Evolutionary conservation across 2,888 invertebrate species (phyloP), one percentile per base, ranked within the genome.

Genomic region (Clistopyga incitator): DNA sequence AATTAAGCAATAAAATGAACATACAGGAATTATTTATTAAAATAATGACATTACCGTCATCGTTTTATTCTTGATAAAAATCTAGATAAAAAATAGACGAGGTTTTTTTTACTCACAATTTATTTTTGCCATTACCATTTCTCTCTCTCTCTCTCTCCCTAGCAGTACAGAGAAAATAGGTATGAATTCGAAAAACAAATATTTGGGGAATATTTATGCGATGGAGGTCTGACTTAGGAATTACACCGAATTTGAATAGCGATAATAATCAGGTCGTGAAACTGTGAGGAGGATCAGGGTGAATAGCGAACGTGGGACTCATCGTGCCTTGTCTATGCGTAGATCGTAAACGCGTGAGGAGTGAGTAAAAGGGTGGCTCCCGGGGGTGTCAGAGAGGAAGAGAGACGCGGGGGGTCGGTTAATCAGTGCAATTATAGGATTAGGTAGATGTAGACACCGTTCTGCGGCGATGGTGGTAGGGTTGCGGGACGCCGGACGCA

Each of bases 391-490:
- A 61, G 65, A 77, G 80, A 83, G 72, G 72, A 59, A 75, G 79
- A 52, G 79, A 70, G 47, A 64, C 68, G 67, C 38, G 76, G 77
- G 47, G 74, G 77, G 78, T 84, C 81, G 82, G 83, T 85, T 86
- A 87, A 87, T 86, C 87, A 86, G 87, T 84, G 86, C 83, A 85
- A 86, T 87, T 87, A 87, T 85, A 83, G 84, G 86, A 84, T 87
- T 86, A 87, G 84, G 85, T 80, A 75, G 81, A 84, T 82, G 81
- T 74, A 84, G 87, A 72, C 82, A 86, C 70, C 79, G 81, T 61
- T 77, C 65, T 68, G 81, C 38, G 72, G 85, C 61, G 45, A 68
- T 72, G 68, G 54, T 34, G 77, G 80, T 80, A 54, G 72, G 65
- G 52, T 67, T 34, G 56, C 78, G 38, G 25, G 56, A 47, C 65